Percentiles rank a stretch among this genome's conserved stretches.
Conservation (phyloP, 2,888 invertebrate genomes). For the Drosophila flavopinicola region DNA sequence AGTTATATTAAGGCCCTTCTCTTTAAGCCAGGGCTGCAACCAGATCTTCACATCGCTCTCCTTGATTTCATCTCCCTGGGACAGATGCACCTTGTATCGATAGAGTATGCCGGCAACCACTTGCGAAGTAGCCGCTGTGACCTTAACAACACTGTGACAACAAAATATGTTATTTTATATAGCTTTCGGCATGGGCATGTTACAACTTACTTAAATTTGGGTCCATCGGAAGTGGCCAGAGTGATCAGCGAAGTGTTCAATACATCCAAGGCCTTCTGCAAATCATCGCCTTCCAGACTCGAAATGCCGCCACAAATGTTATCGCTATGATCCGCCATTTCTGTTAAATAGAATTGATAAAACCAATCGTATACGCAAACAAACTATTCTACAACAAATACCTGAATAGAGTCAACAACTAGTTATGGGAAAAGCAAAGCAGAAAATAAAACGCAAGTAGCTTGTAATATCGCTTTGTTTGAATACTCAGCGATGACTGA, state of each 20-base stretch:
- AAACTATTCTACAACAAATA: constrained; percentile 5
- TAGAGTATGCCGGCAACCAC: constrained; percentile 55
- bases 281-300: constrained; percentile 20
- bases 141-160: constrained; percentile 50
- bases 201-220: constrained; percentile 39
- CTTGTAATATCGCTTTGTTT: constrained; percentile 42
- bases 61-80: constrained; percentile 42
- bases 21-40: constrained; percentile 61
- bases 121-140: constrained; percentile 54
- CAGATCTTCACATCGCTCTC: constrained; percentile 62
- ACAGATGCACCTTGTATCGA: constrained; percentile 55
- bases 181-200: no score
- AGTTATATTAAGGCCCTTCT: constrained; percentile 54
- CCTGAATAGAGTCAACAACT: constrained; percentile 5
- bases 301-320: constrained; percentile 37
- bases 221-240: constrained; percentile 32
- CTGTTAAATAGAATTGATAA: constrained; percentile 17
- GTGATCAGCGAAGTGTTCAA: constrained; percentile 30
- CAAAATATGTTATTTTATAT: neutral
- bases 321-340: constrained; percentile 28
- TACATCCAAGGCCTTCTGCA: constrained; percentile 31
- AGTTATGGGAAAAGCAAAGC: neutral
- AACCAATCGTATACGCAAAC: neutral
- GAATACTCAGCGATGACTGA: constrained; percentile 40
- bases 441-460: constrained; percentile 7